Base-by-base conservation (phyloP, 2,797 vertebrate genomes). In the Acrossocheilus fasciatus region DNA sequence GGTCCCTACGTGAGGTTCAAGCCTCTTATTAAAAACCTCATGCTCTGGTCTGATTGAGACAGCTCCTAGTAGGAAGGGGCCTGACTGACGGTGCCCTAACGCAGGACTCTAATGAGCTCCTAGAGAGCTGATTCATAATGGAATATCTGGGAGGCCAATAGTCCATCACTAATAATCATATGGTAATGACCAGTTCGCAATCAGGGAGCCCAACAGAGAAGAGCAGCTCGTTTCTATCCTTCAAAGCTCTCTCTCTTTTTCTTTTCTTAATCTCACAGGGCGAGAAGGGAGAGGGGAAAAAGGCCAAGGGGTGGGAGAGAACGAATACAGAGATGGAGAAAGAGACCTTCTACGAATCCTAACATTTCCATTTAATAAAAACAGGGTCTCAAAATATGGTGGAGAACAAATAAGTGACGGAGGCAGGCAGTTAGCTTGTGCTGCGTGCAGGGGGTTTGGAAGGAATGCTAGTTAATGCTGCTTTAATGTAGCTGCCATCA, bases 141-240 rank as follows among this genome's bases (percentile, higher is more conserved):
- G 92, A 95, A 94, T 91, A 94, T 94, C 93, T 92, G 92, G 91
- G 92, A 93, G 93, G 94, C 93, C 94, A 95, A 95, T 94, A 95
- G 94, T 93, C 95, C 94, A 94, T 94, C 93, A 94, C 94, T 93
- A 94, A 94, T 95, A 95, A 95, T 94, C 92, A 92, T 93, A 95
- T 94, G 93, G 90, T 95, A 94, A 95, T 95, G 93, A 94, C 91
- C 87, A 43, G 84, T 34, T 89, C 85, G 87, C 86, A 89, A 87
- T 89, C 90, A 93, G 89, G 78, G 86, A 87, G 86, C 91, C 66
- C 89, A 2, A 86, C 41, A 91, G 90, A 90, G 91, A 85, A 74
- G 78, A 85, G 43, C 45, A 64, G 64, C 43, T 85, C 54, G 59
- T 86, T 72, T 86, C 68, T 72, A 73, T 80, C 77, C 69, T 81